These are phyloP conservation scores for Ennomos fuscantarius DNA, from an alignment of 2,888 invertebrate species.

Conservation along the genomic window DNA sequence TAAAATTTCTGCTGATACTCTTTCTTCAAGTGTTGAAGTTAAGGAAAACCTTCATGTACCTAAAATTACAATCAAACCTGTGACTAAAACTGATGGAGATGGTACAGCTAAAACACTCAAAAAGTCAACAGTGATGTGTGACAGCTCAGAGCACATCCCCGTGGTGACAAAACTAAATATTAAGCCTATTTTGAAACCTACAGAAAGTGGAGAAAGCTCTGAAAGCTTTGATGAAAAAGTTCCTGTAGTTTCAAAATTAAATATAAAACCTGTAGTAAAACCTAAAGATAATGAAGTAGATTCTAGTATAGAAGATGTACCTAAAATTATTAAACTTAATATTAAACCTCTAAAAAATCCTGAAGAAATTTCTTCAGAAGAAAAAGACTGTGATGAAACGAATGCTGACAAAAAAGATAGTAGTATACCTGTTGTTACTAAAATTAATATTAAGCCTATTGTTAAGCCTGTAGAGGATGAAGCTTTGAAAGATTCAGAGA, in stretches of 20 bases:
- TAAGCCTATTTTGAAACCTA: conserved; percentile 77
- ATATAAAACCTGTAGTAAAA: conserved; percentile 81
- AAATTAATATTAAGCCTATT: conserved; percentile 84
- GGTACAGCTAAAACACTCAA: conserved; percentile 53
- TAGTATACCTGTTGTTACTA: conserved; percentile 80
- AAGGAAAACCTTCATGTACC: conserved; percentile 79
- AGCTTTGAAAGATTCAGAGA: conserved; percentile 71
- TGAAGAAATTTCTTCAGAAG: conserved; percentile 70
- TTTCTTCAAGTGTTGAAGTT: conserved; percentile 55
- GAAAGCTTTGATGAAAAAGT: conserved; percentile 69
- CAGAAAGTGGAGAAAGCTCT: conserved; percentile 61
- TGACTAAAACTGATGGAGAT: conserved; percentile 63
- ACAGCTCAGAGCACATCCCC: conserved; percentile 69
- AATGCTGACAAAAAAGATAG: conserved; percentile 68
- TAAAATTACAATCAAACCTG: conserved; percentile 85
- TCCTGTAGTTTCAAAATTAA: conserved; percentile 83
- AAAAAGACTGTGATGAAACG: conserved; percentile 77
- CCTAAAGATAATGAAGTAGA: conserved; percentile 79
- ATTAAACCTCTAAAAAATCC: conserved; percentile 83
- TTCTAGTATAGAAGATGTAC: conserved; percentile 75
- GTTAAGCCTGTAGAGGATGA: conserved; percentile 76
- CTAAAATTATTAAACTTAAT: conserved; percentile 83
- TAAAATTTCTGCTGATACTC: conserved; percentile 61
- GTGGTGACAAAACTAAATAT: conserved; percentile 77
- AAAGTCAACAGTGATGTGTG: conserved; percentile 53